Evolutionary conservation across 2,888 invertebrate species (phyloP), one percentile per base, ranked within the genome.

Genomic region (Agrilus cyanescens): DNA sequence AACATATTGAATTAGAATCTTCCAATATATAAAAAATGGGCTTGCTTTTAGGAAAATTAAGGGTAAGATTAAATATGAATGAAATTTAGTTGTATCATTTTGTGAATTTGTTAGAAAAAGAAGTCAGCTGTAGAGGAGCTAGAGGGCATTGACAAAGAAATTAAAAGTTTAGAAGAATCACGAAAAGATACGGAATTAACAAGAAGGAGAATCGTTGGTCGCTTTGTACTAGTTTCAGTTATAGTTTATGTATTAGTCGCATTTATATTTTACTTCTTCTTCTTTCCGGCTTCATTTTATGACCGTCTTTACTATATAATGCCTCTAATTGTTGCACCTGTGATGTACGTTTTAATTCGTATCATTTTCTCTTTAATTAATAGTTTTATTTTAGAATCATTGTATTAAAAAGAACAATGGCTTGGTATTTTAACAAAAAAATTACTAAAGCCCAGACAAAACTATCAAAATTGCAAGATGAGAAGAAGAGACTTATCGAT

Each of bases 401-500:
- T 60, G 71, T 82, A 46, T 71, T 87, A 14, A 87, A 89, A 54
- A 78, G 80, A 54, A 67, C 82, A 50, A 76, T 94, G 57, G 82
- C 86, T 30, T 90, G 88, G 85, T 93, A 90, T 66, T 96, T 87
- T 65, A 81, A 82, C 54, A 77, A 86, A 63, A 82, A 85, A 60
- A 72, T 93, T 40, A 76, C 77, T 46, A 79, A 78, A 60, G 91
- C 89, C 67, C 80, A 85, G 60, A 71, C 75, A 43, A 82, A 83
- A 61, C 67, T 90, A 32, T 68, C 67, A 37, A 75, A 75, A 41
- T 75, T 93, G 65, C 74, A 79, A 53, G 78, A 78, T n/a, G 80
- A 89, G 57, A 94, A 90, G 60, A 85, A 82, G 62, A 82, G 85
- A 62, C 81, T 96, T 50, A 69, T 98, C 43, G 94, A 97, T 59